phyloP scores from a whole-genome alignment of 2,888 invertebrate species.

The Drosophila neotestacea region DNA sequence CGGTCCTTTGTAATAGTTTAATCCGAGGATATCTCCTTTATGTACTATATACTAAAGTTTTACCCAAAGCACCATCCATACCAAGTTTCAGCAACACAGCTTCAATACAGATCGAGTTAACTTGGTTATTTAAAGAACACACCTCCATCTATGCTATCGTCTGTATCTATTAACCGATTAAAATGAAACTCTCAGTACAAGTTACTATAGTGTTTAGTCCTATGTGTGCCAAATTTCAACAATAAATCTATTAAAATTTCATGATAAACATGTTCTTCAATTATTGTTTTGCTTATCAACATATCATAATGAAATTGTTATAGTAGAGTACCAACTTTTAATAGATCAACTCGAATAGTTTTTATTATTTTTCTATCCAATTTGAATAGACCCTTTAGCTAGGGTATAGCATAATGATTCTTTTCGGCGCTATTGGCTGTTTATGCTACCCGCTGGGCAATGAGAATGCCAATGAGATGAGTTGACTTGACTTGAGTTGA shows the following conservation, averaged over 20 bases:
- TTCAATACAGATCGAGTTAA: not conserved
- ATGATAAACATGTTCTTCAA: not conserved
- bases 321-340: not conserved
- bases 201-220: not conserved
- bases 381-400: not conserved
- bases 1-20: not conserved
- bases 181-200: not conserved
- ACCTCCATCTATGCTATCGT: no score
- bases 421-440: slow-evolving; percentile 54
- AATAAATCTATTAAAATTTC: not conserved
- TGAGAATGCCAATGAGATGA: slow-evolving; percentile 31
- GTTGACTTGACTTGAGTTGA: slow-evolving; percentile 17
- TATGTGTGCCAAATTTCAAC: not conserved
- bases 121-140: not conserved
- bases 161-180: not conserved
- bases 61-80: not conserved
- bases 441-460: slow-evolving; percentile 52
- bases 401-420: slow-evolving; percentile 31
- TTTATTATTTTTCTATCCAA: not conserved
- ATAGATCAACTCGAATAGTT: not conserved
- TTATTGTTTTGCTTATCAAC: not conserved
- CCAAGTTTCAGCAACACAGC: not conserved
- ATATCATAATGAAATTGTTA: not conserved
- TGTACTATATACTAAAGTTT: no score
- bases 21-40: not conserved